Conservation (phyloP, 2,888 invertebrate species). For the Rhyacophila evoluta region DNA sequence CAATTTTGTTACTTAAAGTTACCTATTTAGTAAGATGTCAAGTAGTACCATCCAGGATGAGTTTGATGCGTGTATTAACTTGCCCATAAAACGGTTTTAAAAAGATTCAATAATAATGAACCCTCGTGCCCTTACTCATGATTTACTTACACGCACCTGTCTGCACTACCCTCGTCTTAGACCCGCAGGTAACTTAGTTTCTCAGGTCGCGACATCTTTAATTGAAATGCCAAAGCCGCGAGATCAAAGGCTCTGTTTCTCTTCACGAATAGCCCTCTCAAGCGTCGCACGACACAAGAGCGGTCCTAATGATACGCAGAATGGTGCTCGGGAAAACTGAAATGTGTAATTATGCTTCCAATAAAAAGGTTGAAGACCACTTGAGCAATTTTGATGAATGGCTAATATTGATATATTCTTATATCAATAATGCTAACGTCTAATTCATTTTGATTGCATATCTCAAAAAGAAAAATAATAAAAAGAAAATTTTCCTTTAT, state of each 20-base stretch:
- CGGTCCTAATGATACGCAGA: conserved; percentile 16
- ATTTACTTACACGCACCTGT: background rate
- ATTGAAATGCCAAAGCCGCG: conserved; percentile 45
- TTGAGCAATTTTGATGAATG: no score
- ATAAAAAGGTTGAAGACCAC: background rate
- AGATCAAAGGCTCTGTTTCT: conserved; percentile 47
- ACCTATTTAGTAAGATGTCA: no score
- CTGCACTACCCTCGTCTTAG: background rate
- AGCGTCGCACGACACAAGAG: background rate
- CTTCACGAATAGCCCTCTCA: conserved; percentile 30
- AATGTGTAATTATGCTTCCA: background rate
- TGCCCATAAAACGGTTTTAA: no score
- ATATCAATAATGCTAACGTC: no score
- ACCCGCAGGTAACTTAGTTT: conserved; percentile 10
- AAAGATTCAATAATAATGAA: no score
- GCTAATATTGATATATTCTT: no score
- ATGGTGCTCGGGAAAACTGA: background rate
- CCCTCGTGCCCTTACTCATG: background rate
- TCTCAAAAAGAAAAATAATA: no score
- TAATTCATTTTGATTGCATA: no score
- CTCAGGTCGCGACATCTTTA: conserved; percentile 30
- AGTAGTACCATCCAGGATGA: no score
- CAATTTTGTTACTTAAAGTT: no score
- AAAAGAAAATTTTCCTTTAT: no score
- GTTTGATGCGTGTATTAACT: no score